Conservation (phyloP, 2,888 invertebrate species). For the Pilophorus perplexus region DNA sequence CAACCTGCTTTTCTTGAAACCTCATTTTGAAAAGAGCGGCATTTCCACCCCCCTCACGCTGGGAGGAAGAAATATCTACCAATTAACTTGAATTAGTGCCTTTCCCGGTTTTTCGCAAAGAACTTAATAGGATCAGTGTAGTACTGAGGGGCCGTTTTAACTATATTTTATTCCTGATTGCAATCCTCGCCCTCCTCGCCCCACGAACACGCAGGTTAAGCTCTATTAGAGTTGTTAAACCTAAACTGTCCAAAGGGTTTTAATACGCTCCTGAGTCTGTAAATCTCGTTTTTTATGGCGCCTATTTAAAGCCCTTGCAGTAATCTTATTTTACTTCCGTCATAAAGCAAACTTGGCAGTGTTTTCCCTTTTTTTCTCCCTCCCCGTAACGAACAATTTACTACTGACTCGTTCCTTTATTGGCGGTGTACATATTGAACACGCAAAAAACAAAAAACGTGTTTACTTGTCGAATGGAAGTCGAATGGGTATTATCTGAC, state of each 20-base stretch:
- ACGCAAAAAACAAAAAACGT: no score
- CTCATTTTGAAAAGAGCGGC: no score
- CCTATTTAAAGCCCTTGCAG: constrained; percentile 26
- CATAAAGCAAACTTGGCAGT: constrained; percentile 17
- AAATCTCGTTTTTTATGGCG: constrained; percentile 34
- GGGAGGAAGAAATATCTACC: constrained; percentile 29
- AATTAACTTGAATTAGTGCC: constrained; percentile 37
- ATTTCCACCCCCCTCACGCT: not conserved
- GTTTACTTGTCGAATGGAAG: no score
- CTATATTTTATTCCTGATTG: constrained; percentile 40
- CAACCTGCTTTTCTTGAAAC: no score
- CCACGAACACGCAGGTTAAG: not conserved
- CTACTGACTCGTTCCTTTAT: no score
- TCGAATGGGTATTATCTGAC: no score
- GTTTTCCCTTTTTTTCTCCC: not conserved
- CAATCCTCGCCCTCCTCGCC: not conserved
- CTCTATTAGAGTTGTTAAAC: constrained; percentile 34
- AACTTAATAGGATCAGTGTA: constrained; percentile 34
- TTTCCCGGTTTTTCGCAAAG: constrained; percentile 19
- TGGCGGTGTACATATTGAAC: no score
- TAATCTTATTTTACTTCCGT: constrained; percentile 36
- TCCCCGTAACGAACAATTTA: no score
- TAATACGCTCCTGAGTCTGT: constrained; percentile 11
- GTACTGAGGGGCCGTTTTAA: constrained; percentile 21
- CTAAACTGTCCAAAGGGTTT: constrained; percentile 29